Conservation (phyloP, 2,113 vertebrate species). For the Speoplatyrhinus poulsoni region DNA sequence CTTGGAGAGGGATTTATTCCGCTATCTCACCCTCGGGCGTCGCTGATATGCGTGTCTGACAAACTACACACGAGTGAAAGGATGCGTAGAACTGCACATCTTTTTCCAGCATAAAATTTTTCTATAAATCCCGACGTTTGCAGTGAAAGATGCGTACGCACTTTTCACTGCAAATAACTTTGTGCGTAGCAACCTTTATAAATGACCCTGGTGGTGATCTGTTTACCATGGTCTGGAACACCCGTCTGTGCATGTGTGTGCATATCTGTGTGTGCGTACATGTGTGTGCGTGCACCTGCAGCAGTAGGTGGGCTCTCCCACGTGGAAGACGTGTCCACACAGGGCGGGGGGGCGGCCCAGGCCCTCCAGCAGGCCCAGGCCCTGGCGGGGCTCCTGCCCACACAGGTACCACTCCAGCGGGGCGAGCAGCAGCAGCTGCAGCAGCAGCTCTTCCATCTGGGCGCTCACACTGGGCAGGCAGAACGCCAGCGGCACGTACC, state of each 20-base stretch:
- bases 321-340: constrained; percentile 96
- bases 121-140: too few relatives aligned
- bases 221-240: too few relatives aligned
- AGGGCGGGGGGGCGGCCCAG: constrained; percentile 90
- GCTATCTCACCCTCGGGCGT: too few relatives aligned
- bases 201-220: too few relatives aligned
- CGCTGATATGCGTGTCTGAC: too few relatives aligned
- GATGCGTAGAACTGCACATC: too few relatives aligned
- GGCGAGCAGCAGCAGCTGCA: constrained; percentile 86
- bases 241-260: neutral
- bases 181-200: too few relatives aligned
- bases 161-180: too few relatives aligned
- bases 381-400: constrained; percentile 86
- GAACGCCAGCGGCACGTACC: constrained; percentile 91
- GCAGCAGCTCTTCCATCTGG: constrained; percentile 88
- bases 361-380: constrained; percentile 79
- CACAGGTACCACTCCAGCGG: constrained; percentile 96
- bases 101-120: too few relatives aligned
- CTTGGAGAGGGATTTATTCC: too few relatives aligned
- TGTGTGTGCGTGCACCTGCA: constrained; percentile 83
- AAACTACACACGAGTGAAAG: too few relatives aligned
- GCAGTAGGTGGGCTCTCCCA: constrained; percentile 96
- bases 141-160: too few relatives aligned
- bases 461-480: constrained; percentile 85
- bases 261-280: neutral